Conservation (phyloP, 2,797 vertebrate genomes). For the Acipenser oxyrinchus region DNA sequence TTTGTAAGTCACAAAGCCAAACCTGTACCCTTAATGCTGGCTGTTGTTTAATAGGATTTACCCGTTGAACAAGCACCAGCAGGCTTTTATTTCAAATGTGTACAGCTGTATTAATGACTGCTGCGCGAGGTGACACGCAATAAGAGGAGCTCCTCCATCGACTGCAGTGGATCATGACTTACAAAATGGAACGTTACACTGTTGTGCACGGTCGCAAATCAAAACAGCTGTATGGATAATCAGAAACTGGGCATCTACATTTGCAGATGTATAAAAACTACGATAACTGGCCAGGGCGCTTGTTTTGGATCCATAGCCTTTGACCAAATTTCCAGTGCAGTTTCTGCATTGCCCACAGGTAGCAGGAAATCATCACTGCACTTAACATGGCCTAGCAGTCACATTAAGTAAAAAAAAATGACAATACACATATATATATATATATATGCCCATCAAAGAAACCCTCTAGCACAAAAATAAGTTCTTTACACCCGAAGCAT, state of each 20-base stretch:
- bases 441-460: constrained; percentile 5
- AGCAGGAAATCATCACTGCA: constrained; percentile 1
- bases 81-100: no score
- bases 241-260: neutral
- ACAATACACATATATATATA: constrained; percentile 5
- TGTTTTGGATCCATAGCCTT: neutral
- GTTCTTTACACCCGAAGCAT: constrained; percentile 18
- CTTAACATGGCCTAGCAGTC: constrained; percentile 5
- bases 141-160: no score
- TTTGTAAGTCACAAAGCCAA: no score
- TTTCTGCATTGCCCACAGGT: constrained; percentile 11
- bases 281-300: neutral
- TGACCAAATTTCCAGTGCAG: neutral
- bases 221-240: constrained; percentile 2
- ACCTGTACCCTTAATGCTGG: no score
- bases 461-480: constrained; percentile 17
- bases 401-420: neutral
- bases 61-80: no score
- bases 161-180: no score
- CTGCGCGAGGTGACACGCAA: no score
- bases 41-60: no score
- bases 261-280: neutral
- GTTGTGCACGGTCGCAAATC: no score
- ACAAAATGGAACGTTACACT: no score
- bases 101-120: no score